Conservation (phyloP, 2,113 vertebrate genomes). For the Lutjanus erythropterus region DNA sequence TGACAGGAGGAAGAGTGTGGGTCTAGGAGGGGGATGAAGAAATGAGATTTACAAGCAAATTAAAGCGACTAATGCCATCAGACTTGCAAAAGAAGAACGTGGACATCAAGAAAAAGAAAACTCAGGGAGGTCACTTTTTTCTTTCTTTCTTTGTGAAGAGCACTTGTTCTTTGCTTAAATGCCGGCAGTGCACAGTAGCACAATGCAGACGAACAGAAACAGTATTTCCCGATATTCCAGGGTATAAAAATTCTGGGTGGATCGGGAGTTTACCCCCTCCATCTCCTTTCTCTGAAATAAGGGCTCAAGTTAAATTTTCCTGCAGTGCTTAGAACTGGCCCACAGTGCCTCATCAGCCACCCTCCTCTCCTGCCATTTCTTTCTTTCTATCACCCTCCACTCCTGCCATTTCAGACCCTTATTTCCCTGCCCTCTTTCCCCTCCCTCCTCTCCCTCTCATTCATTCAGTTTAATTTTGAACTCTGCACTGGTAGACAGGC, state of each 20-base stretch:
- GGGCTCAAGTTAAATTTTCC: constrained; percentile 69
- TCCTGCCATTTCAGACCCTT: constrained; percentile 73
- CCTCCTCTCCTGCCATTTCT: constrained; percentile 66
- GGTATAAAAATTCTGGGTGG: constrained; percentile 36
- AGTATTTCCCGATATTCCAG: constrained; percentile 36
- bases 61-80: constrained; percentile 65
- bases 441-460: constrained; percentile 63
- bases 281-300: constrained; percentile 57
- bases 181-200: constrained; percentile 24
- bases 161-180: constrained; percentile 49
- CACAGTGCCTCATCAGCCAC: constrained; percentile 69
- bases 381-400: constrained; percentile 68
- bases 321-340: constrained; percentile 64
- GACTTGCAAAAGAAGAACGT: constrained; percentile 30
- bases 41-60: constrained; percentile 70
- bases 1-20: constrained; percentile 63
- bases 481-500: constrained; percentile 82
- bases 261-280: constrained; percentile 48
- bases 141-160: constrained; percentile 40
- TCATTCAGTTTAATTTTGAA: constrained; percentile 87
- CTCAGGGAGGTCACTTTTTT: constrained; percentile 26
- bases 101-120: constrained; percentile 23
- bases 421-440: constrained; percentile 63
- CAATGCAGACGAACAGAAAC: constrained; percentile 42
- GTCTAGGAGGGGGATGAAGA: constrained; percentile 54